phyloP scores from a whole-genome alignment of 1,140 invertebrate genomes.

The Nephotettix cincticeps region DNA sequence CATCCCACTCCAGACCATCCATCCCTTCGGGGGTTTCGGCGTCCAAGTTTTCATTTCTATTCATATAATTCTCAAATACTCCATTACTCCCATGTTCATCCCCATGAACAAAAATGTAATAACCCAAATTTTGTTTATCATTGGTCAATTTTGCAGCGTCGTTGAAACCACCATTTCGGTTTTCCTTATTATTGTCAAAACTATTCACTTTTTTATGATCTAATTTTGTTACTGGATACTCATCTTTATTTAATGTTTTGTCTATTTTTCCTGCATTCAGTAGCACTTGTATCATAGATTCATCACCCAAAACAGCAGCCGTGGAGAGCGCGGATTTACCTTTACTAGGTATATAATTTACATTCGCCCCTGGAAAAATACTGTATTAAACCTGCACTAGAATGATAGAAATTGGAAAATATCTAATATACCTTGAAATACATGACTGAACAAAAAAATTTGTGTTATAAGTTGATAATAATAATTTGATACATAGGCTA shows the following conservation, averaged over 20 bases:
- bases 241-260: slow-evolving; percentile 33
- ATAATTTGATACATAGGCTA: too few relatives aligned
- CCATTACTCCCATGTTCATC: slow-evolving; percentile 40
- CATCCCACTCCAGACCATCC: slow-evolving; percentile 60
- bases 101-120: slow-evolving; percentile 48
- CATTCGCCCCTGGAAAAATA: slow-evolving; percentile 49
- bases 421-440: too few relatives aligned
- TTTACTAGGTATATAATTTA: slow-evolving; percentile 50
- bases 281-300: slow-evolving; percentile 47
- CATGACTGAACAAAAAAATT: too few relatives aligned
- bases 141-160: not conserved
- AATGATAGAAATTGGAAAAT: too few relatives aligned
- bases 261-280: slow-evolving; percentile 44
- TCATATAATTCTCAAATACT: slow-evolving; percentile 42
- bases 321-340: slow-evolving; percentile 51
- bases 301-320: slow-evolving; percentile 51
- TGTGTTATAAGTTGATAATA: too few relatives aligned
- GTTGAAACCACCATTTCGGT: not conserved
- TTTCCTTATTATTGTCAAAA: not conserved
- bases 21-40: slow-evolving; percentile 58
- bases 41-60: slow-evolving; percentile 37
- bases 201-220: not conserved
- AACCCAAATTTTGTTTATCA: slow-evolving; percentile 38
- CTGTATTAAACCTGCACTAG: too few relatives aligned
- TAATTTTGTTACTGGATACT: slow-evolving; percentile 20